These are phyloP conservation scores for Macropodus opercularis DNA, from an alignment of 2,797 vertebrate genomes.

Conservation along the genomic window DNA sequence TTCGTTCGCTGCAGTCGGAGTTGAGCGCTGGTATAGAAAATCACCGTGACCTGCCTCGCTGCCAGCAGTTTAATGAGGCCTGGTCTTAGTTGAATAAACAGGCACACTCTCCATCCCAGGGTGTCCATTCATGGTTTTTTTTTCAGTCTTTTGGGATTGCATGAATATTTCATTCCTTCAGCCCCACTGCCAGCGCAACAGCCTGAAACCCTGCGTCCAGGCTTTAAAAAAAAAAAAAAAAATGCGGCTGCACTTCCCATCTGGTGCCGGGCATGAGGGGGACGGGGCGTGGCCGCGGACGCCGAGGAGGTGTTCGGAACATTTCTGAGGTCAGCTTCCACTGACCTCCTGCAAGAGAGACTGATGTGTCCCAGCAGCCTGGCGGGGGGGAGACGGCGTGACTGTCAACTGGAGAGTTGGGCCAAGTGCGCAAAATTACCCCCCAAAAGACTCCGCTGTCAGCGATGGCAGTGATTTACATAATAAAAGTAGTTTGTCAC, in stretches of 20 bases:
- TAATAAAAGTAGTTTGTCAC: neutral
- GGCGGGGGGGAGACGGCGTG: slow-evolving; percentile 2
- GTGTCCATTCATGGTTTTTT: slow-evolving; percentile 80
- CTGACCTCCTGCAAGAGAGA: slow-evolving; percentile 54
- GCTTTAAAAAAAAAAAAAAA: too few species aligned
- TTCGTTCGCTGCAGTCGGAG: slow-evolving; percentile 54
- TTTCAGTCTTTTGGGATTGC: slow-evolving; percentile 42
- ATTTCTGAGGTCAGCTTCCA: slow-evolving; percentile 80
- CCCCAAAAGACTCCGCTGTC: neutral
- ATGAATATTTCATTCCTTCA: slow-evolving; percentile 89
- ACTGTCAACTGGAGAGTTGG: slow-evolving; percentile 18
- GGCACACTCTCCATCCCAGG: slow-evolving; percentile 84
- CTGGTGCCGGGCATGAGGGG: slow-evolving; percentile 79
- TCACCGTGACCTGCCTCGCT: slow-evolving; percentile 81
- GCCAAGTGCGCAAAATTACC: neutral
- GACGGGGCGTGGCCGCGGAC: slow-evolving; percentile 60
- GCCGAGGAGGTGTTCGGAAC: slow-evolving; percentile 77
- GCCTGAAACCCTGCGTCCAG: slow-evolving; percentile 82
- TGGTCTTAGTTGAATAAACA: slow-evolving; percentile 82
- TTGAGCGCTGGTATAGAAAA: slow-evolving; percentile 77
- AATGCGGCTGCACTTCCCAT: slow-evolving; percentile 83
- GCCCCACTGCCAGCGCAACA: slow-evolving; percentile 83
- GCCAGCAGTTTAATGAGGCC: slow-evolving; percentile 85
- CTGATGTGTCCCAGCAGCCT: slow-evolving; percentile 43
- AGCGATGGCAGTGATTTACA: neutral